Percentiles rank a stretch among this genome's conserved stretches.
These are phyloP conservation scores for Proterorhinus semilunaris DNA, from an alignment of 2,113 vertebrate genomes.

Conservation along the genomic window DNA sequence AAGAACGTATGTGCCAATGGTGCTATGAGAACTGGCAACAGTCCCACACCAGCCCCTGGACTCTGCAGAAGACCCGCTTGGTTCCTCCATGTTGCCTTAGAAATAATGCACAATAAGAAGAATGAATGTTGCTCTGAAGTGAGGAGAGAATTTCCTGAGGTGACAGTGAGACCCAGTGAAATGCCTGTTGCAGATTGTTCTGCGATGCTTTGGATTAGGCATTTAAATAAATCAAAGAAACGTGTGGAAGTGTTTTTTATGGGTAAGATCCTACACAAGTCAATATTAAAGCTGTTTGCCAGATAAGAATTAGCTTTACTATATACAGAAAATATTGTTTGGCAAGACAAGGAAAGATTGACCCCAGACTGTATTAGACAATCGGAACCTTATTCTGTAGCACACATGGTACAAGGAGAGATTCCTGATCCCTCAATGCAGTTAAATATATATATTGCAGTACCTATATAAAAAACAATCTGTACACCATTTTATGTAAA, in stretches of 20 bases:
- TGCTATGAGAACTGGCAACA: conserved; percentile 48
- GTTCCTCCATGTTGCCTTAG: conserved; percentile 75
- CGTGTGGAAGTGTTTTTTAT: conserved; percentile 21
- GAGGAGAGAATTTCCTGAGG: conserved; percentile 31
- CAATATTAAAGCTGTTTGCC: conserved; percentile 75
- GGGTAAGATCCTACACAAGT: background rate
- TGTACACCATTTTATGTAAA: conserved; percentile 69
- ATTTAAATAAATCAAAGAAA: conserved; percentile 49
- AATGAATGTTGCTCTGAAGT: conserved; percentile 56
- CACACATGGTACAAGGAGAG: conserved; percentile 62
- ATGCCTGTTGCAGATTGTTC: conserved; percentile 49
- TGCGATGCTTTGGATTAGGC: conserved; percentile 42
- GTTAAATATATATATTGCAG: conserved; percentile 64
- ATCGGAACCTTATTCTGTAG: conserved; percentile 55
- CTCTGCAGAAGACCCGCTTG: conserved; percentile 48
- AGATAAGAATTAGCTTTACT: conserved; percentile 72
- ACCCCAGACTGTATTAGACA: conserved; percentile 65
- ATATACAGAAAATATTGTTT: conserved; percentile 68
- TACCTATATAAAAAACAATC: conserved; percentile 67
- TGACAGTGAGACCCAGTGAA: conserved; percentile 19
- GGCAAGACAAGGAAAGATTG: conserved; percentile 54
- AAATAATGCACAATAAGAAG: conserved; percentile 71
- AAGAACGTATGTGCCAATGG: conserved; percentile 37
- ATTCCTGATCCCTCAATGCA: conserved; percentile 65
- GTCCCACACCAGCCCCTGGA: conserved; percentile 56